Base-by-base conservation (phyloP, 2,888 invertebrate species). In the Agrypnus murinus region DNA sequence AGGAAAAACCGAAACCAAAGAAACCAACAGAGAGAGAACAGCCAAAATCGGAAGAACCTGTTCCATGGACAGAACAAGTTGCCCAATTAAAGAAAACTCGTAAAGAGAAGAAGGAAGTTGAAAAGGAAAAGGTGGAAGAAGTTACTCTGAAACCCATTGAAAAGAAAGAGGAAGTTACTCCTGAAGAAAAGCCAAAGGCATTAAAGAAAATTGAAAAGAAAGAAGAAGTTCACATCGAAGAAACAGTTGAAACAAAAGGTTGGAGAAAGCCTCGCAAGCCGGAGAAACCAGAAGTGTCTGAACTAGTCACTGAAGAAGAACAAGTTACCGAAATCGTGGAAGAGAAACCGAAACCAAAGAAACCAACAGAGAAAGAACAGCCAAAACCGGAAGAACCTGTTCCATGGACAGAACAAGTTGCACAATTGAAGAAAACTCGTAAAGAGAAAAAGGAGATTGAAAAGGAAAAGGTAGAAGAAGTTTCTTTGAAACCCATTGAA, bases 321-420 rank as follows among this genome's bases (percentile, higher is more conserved):
- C 14, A 55, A 58, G 45, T 58, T 34, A 65, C 71, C 45, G 73
- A 79, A 68, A 66, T 57, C 25, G 40, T 67, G 19, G 83, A 84
- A 74, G 83, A 43, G 12, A 84, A 71, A 79, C 82, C 0, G 69
- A 68, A 48, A 65, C 78, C 9, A 7, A 14, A 53, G 3, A 50
- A 34, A 66, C 65, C 71, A 68, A 60, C 69, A 60, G 74, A 73
- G 67, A 50, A 72, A 78, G 79, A 59, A 58, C 74, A 48, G 64
- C 32, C 74, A 69, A 87, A 88, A 8, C 88, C 89, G 89, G 92
- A 89, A 57, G 75, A 74, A 71, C 59, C 58, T 59, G 25, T 74
- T 69, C 87, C 89, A 9, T 89, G 89, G 89, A 92, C 89, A 5
- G 88, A 92, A 79, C 90, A 92, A 83, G 87, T 87, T 71, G 85